Evolutionary conservation across 2,113 vertebrate genomes (phyloP).

Genomic region (Casuarius casuarius): DNA sequence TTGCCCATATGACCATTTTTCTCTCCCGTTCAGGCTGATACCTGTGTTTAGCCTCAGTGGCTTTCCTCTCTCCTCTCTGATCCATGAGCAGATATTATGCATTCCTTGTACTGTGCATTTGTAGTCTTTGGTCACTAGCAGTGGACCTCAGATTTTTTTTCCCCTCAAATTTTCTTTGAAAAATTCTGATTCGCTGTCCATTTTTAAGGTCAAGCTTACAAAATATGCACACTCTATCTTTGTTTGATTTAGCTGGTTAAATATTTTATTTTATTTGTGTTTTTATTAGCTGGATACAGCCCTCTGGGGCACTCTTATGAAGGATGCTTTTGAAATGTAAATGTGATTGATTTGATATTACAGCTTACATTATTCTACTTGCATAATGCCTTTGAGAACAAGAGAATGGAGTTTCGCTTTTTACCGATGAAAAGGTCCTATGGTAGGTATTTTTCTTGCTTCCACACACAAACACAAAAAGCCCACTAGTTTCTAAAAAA

Average conservation of each 20-base stretch:
- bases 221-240: neutral
- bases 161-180: neutral
- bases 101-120: neutral
- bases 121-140: neutral
- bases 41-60: neutral
- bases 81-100: neutral
- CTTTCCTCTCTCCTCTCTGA: neutral
- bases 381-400: slow-evolving; percentile 50
- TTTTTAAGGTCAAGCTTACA: slow-evolving; percentile 35
- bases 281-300: slow-evolving; percentile 54
- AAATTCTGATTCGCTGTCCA: neutral
- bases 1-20: neutral
- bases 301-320: slow-evolving; percentile 12
- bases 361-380: slow-evolving; percentile 54
- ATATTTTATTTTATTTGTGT: slow-evolving; percentile 51
- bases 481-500: neutral
- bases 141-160: neutral
- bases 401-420: slow-evolving; percentile 47
- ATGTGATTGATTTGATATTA: slow-evolving; percentile 71
- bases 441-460: neutral
- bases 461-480: neutral
- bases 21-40: neutral
- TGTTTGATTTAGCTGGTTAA: slow-evolving; percentile 39
- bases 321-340: slow-evolving; percentile 66
- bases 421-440: slow-evolving; percentile 37